Evolutionary conservation across 2,888 invertebrate species (phyloP).

Genomic region (Noctua comes): DNA sequence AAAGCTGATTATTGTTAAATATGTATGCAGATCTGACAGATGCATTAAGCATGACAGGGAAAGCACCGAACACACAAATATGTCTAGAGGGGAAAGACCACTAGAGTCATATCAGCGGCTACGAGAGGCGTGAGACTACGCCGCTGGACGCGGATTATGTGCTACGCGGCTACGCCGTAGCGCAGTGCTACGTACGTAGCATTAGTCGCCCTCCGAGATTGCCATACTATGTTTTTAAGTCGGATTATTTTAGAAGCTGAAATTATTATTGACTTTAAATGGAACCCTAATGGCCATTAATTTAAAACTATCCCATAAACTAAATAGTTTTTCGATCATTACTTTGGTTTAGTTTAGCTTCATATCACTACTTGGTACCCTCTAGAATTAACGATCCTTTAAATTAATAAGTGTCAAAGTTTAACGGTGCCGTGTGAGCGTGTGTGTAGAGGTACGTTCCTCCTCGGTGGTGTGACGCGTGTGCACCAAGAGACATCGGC

Average conservation of each 20-base stretch:
- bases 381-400: constrained; percentile 86
- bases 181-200: constrained; percentile 82
- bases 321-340: constrained; percentile 57
- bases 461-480: constrained; percentile 68
- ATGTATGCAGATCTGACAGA: constrained; percentile 81
- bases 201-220: constrained; percentile 66
- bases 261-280: constrained; percentile 3
- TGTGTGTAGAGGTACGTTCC: constrained; percentile 69
- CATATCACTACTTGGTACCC: constrained; percentile 74
- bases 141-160: constrained; percentile 86
- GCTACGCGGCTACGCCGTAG: constrained; percentile 87
- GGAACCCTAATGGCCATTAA: neutral
- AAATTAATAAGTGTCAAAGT: constrained; percentile 89
- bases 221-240: constrained; percentile 20
- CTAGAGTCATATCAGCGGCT: constrained; percentile 82
- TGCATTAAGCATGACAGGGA: constrained; percentile 86
- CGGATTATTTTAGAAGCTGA: constrained; percentile 20
- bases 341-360: constrained; percentile 62
- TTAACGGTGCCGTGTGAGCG: constrained; percentile 72
- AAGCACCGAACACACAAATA: constrained; percentile 34
- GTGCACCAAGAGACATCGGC: constrained; percentile 86
- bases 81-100: constrained; percentile 76
- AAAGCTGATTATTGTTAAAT: constrained; percentile 78
- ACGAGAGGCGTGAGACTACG: constrained; percentile 85
- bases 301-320: constrained; percentile 17